These are phyloP conservation scores for Spea hammondii DNA, from an alignment of 2,797 vertebrate species.

Conservation along the genomic window DNA sequence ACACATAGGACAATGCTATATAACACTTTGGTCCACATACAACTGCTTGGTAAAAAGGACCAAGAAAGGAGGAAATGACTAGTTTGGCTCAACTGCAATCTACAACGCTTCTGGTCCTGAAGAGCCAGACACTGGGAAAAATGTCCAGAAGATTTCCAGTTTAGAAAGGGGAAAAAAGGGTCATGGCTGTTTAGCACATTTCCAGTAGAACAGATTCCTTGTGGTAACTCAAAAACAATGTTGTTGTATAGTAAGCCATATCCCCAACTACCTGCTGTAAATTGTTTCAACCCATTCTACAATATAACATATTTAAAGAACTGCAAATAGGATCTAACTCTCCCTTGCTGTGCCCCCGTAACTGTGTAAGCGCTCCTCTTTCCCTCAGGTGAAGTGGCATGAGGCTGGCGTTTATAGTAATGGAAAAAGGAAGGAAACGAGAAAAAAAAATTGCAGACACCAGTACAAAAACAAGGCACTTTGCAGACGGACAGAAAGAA, in stretches of 20 bases:
- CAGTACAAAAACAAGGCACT: constrained; percentile 53
- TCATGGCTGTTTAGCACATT: background rate
- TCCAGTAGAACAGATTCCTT: constrained; percentile 15
- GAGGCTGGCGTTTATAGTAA: constrained; percentile 4
- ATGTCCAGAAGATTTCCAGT: constrained; percentile 29
- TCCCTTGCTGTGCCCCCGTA: background rate
- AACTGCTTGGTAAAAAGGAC: constrained; percentile 11
- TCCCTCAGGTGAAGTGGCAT: background rate
- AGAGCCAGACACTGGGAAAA: constrained; percentile 18
- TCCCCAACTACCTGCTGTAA: background rate
- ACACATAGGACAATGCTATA: constrained; percentile 15
- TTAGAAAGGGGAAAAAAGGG: background rate
- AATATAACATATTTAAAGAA: background rate
- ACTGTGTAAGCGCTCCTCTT: background rate
- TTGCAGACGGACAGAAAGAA: constrained; percentile 39
- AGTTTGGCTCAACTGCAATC: constrained; percentile 13
- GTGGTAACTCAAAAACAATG: constrained; percentile 6
- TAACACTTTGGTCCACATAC: constrained; percentile 39
- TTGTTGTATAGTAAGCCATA: background rate
- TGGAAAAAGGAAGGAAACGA: constrained; percentile 24
- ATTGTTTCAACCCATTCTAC: background rate
- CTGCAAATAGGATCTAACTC: background rate
- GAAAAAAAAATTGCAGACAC: constrained; percentile 26
- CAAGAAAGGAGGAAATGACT: constrained; percentile 27
- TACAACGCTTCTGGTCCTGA: constrained; percentile 26